phyloP scores from a whole-genome alignment of 2,113 vertebrate species.

The Solea senegalensis region DNA sequence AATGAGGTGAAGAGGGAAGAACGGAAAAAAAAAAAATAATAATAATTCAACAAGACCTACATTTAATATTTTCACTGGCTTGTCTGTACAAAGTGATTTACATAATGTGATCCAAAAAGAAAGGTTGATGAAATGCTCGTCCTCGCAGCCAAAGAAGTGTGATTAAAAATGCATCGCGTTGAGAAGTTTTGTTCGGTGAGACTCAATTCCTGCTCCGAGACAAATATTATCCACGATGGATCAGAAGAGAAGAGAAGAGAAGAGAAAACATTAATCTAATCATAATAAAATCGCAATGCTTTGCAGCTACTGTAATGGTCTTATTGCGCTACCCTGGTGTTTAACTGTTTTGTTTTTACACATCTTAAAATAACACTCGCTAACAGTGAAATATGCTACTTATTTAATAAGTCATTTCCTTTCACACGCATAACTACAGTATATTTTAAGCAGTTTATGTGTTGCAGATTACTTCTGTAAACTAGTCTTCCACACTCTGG shows the following conservation, averaged over 20 bases:
- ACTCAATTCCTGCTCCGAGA: not conserved
- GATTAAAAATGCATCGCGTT: not conserved
- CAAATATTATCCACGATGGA: not conserved
- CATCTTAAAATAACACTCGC: constrained; percentile 12
- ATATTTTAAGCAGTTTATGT: constrained; percentile 15
- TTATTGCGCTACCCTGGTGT: not conserved
- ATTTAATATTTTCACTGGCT: constrained; percentile 13
- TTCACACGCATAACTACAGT: not conserved
- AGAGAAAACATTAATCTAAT: constrained; percentile 1
- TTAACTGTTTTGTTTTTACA: constrained; percentile 22
- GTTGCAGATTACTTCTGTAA: constrained; percentile 35
- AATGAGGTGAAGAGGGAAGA: not conserved
- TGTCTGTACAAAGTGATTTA: constrained; percentile 39
- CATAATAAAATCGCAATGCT: not conserved
- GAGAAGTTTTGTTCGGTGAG: not conserved
- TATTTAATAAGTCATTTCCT: constrained; percentile 12
- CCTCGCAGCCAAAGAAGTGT: not conserved
- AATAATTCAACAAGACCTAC: not conserved
- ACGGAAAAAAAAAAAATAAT: not conserved
- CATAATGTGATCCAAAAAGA: constrained; percentile 14
- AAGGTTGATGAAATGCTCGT: not conserved
- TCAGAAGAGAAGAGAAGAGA: not conserved
- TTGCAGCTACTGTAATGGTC: not conserved
- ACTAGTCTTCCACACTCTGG: too few relatives aligned
- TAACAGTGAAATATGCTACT: constrained; percentile 5